phyloP scores from a whole-genome alignment of 2,888 invertebrate species.

The Fragum whitleyi region DNA sequence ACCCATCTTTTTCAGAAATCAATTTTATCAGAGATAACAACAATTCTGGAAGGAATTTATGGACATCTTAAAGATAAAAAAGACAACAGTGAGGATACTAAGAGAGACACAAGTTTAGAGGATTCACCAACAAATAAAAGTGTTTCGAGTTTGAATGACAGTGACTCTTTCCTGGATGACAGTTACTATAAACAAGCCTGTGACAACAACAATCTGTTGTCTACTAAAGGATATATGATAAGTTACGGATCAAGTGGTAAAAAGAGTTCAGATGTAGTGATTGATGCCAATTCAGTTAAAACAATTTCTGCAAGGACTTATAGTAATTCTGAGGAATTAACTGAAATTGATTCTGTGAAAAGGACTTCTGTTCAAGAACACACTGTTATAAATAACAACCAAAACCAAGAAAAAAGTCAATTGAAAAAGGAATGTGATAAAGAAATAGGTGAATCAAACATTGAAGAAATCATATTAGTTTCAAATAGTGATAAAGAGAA shows the following conservation, averaged over 20 bases:
- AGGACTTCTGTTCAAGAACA: background rate
- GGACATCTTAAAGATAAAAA: conserved; percentile 37
- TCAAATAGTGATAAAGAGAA: no score
- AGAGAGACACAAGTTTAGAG: background rate
- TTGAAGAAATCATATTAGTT: no score
- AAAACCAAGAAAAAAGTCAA: background rate
- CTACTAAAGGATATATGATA: background rate
- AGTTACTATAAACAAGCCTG: no score
- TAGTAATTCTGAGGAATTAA: background rate
- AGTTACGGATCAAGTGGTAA: background rate
- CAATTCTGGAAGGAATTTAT: conserved; percentile 58
- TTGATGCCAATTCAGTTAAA: background rate
- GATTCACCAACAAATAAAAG: background rate
- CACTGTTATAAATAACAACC: background rate
- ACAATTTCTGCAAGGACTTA: background rate
- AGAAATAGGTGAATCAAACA: background rate
- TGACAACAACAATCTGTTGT: no score
- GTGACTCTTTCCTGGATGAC: background rate
- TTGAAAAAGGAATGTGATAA: background rate
- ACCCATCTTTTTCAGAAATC: conserved; percentile 25
- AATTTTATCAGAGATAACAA: conserved; percentile 30
- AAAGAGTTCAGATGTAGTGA: background rate
- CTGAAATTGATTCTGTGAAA: background rate
- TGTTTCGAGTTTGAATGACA: background rate
- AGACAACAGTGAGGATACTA: background rate